Percentiles rank a stretch among this genome's conserved stretches.
These are phyloP conservation scores for Brachymystax lenok DNA, from an alignment of 2,797 vertebrate species.

Conservation along the genomic window DNA sequence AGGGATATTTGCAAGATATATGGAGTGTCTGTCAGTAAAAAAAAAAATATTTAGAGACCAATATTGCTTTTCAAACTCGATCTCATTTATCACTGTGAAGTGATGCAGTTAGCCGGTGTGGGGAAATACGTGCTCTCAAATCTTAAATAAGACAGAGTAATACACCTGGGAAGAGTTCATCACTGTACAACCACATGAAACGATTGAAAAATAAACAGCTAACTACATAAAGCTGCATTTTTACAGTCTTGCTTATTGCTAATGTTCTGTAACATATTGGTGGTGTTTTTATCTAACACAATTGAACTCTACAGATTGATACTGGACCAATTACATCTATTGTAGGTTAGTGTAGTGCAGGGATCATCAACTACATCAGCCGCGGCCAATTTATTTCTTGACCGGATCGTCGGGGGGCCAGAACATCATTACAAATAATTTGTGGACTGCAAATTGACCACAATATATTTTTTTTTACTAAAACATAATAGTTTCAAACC, in stretches of 20 bases:
- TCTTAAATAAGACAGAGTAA: constrained; percentile 53
- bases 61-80: constrained; percentile 51
- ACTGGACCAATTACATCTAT: not conserved
- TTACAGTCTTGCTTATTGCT: not conserved
- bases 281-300: not conserved
- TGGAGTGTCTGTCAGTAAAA: constrained; percentile 53
- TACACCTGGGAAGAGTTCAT: constrained; percentile 41
- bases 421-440: no score
- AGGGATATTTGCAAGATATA: constrained; percentile 62
- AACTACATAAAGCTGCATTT: constrained; percentile 11
- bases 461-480: no score
- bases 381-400: no score
- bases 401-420: no score
- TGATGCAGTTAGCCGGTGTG: constrained; percentile 41
- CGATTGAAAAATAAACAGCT: constrained; percentile 17
- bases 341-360: no score
- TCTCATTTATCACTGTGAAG: constrained; percentile 50
- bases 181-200: constrained; percentile 24
- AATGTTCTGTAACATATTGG: not conserved
- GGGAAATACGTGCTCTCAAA: constrained; percentile 14
- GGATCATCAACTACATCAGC: no score
- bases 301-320: not conserved
- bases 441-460: no score
- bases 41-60: constrained; percentile 57
- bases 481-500: no score